Evolutionary conservation across 2,797 vertebrate genomes (phyloP).

Genomic region (Macroramphosus scolopax): DNA sequence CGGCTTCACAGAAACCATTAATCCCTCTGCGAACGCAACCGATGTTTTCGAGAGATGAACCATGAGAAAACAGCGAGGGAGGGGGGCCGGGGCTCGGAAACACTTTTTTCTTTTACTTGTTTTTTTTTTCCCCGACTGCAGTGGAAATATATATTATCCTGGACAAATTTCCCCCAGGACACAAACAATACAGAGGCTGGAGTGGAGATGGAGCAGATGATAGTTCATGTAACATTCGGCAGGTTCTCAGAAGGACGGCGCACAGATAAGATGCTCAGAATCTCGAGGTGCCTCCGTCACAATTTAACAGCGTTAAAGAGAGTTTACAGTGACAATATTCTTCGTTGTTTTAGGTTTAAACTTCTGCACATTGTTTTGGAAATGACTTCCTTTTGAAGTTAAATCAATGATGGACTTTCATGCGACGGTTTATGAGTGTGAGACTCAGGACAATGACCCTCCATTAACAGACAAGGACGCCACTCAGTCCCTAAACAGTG

Average conservation of each 20-base stretch:
- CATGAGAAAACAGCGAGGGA: constrained; percentile 45
- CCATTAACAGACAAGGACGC: too few relatives aligned
- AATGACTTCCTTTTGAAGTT: too few relatives aligned
- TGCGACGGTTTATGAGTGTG: too few relatives aligned
- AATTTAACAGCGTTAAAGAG: constrained; percentile 1
- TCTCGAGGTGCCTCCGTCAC: constrained; percentile 7
- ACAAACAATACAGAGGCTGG: constrained; percentile 54
- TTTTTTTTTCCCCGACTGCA: constrained; percentile 25
- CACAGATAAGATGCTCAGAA: constrained; percentile 20
- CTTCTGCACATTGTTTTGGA: too few relatives aligned
- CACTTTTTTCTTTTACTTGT: constrained; percentile 36
- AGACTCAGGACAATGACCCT: too few relatives aligned
- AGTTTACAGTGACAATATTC: neutral
- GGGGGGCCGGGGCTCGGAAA: constrained; percentile 6
- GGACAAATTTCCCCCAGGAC: constrained; percentile 56
- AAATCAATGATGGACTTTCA: too few relatives aligned
- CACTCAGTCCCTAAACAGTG: too few relatives aligned
- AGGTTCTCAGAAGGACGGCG: constrained; percentile 33
- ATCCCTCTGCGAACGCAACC: constrained; percentile 60
- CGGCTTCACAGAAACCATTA: constrained; percentile 62
- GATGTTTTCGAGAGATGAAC: constrained; percentile 64
- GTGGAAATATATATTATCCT: constrained; percentile 55
- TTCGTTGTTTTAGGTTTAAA: neutral
- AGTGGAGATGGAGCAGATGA: constrained; percentile 57
- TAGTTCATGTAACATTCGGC: constrained; percentile 65